Conservation (phyloP, 2,888 invertebrate genomes). For the Bimastos eiseni region DNA sequence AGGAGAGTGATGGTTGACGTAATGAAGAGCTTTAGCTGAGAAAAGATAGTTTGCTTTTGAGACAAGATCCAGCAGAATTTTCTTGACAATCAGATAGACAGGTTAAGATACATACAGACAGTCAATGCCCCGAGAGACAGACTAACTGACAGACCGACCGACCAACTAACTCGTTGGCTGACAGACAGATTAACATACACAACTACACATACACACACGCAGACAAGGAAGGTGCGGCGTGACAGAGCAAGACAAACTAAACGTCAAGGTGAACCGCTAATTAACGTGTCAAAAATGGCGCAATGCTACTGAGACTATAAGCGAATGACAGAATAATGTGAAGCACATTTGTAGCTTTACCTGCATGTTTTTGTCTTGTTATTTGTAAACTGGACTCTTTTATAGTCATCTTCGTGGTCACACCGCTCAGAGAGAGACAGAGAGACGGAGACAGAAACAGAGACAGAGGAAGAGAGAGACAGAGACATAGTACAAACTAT, state of each 20-base stretch:
- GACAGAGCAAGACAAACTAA: background rate
- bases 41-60: background rate
- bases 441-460: no score
- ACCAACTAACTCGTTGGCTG: no score
- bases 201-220: background rate
- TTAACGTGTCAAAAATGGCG: background rate
- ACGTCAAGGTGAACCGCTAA: background rate
- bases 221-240: background rate
- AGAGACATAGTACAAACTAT: no score
- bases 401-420: no score
- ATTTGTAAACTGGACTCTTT: no score
- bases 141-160: background rate
- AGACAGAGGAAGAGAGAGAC: no score
- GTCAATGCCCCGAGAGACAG: background rate
- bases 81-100: background rate
- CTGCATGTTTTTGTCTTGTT: no score
- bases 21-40: background rate
- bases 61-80: background rate
- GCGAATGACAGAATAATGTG: background rate
- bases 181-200: no score
- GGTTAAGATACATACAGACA: background rate
- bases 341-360: no score
- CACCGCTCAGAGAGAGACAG: no score
- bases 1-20: background rate
- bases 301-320: background rate